Percentiles rank a stretch among this genome's conserved stretches.
phyloP scores from a whole-genome alignment of 2,113 vertebrate species.

The Hemicordylus capensis region DNA sequence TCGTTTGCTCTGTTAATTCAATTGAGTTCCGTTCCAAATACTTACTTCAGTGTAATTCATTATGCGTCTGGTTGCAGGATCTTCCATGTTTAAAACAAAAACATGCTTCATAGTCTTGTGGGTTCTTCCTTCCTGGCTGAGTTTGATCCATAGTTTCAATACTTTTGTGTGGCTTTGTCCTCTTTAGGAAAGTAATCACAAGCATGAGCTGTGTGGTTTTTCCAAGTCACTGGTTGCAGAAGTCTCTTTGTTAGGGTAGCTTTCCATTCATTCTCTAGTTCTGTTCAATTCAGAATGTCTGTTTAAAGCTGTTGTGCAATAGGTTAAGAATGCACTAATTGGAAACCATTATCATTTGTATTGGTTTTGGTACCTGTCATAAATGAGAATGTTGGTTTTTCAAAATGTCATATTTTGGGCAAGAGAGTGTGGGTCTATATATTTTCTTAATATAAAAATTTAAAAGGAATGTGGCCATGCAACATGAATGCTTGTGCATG shows the following conservation, averaged over 20 bases:
- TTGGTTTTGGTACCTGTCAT: not conserved
- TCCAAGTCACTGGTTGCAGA: not conserved
- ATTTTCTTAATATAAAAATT: not conserved
- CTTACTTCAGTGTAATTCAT: not conserved
- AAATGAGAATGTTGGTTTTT: not conserved
- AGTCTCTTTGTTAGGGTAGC: conserved; percentile 21
- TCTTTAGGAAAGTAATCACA: not conserved
- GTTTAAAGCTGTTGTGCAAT: not conserved
- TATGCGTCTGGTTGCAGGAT: not conserved
- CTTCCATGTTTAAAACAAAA: not conserved
- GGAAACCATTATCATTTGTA: too few species aligned
- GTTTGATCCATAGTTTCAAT: not conserved
- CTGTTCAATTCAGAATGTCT: not conserved
- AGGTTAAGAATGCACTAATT: not conserved
- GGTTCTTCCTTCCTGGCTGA: not conserved
- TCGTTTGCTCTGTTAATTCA: not conserved
- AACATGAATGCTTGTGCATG: not conserved
- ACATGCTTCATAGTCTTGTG: not conserved
- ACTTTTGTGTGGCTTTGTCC: not conserved
- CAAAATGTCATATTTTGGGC: not conserved
- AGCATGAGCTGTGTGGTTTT: not conserved
- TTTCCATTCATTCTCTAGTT: not conserved
- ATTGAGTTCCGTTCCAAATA: not conserved
- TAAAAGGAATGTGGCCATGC: not conserved
- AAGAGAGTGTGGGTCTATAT: not conserved